Percentiles rank a stretch among this genome's conserved stretches.
Evolutionary conservation across 2,888 invertebrate species (phyloP).

Genomic region (Argyresthia albistria): DNA sequence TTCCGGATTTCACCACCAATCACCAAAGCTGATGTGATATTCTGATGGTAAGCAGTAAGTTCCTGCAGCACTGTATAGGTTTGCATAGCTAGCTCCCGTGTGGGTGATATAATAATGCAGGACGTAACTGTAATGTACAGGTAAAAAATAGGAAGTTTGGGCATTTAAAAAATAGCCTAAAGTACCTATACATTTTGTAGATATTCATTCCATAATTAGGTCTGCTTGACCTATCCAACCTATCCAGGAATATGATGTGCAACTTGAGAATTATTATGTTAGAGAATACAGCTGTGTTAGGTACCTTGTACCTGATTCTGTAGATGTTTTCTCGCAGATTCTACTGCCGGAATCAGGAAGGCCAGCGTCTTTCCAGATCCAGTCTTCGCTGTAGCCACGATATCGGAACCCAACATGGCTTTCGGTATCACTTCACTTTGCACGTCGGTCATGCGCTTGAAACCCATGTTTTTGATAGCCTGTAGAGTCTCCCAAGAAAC

Average conservation of each 20-base stretch:
- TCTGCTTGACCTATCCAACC: neutral
- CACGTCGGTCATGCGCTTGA: conserved; percentile 93
- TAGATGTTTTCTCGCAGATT: conserved; percentile 79
- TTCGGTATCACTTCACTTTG: conserved; percentile 90
- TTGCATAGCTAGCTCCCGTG: conserved; percentile 95
- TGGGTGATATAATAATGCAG: conserved; percentile 93
- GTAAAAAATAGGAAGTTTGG: neutral
- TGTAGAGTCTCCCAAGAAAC: conserved; percentile 82
- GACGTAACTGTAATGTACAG: conserved; percentile 77
- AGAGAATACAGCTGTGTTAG: conserved; percentile 5
- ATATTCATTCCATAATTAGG: no score
- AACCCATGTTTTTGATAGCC: conserved; percentile 89
- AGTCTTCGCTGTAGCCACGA: conserved; percentile 96
- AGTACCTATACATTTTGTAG: no score
- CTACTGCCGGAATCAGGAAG: conserved; percentile 94
- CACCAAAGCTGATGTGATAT: conserved; percentile 86
- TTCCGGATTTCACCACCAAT: conserved; percentile 94
- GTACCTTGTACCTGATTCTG: conserved; percentile 23
- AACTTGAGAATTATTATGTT: neutral
- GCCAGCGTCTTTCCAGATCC: conserved; percentile 98
- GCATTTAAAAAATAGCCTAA: no score
- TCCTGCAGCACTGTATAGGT: conserved; percentile 94
- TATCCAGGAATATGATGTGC: neutral
- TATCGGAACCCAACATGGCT: conserved; percentile 89
- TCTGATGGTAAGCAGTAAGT: conserved; percentile 83